These are phyloP conservation scores for Tortrix viridana DNA, from an alignment of 2,888 invertebrate species.

Conservation along the genomic window DNA sequence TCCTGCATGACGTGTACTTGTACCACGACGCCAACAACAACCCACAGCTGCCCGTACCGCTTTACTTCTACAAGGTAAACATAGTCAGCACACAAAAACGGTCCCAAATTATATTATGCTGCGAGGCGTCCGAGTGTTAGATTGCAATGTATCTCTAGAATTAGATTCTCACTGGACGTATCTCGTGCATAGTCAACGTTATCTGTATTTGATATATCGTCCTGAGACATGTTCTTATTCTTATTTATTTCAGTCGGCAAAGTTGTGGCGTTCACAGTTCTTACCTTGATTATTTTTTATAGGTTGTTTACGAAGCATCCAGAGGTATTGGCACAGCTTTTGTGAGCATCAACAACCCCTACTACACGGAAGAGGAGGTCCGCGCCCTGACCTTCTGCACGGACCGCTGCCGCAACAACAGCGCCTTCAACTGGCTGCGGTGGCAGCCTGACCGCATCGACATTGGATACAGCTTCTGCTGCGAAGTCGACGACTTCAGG, in stretches of 20 bases:
- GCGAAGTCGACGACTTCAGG: constrained; percentile 83
- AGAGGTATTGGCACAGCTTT: constrained; percentile 83
- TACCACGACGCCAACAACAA: constrained; percentile 61
- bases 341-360: constrained; percentile 86
- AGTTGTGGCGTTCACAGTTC: no score
- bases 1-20: constrained; percentile 69
- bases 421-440: constrained; percentile 83
- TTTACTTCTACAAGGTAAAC: constrained; percentile 72
- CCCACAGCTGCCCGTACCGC: constrained; percentile 68
- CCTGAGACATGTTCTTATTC: no score
- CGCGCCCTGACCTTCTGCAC: constrained; percentile 77
- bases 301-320: constrained; percentile 83
- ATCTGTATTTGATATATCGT: no score
- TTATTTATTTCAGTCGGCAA: no score
- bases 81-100: no score
- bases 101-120: no score
- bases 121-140: no score
- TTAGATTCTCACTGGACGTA: no score
- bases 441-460: constrained; percentile 80
- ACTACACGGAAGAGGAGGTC: constrained; percentile 69
- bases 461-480: constrained; percentile 86
- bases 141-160: no score
- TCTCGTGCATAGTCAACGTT: no score
- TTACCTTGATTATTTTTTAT: neutral
- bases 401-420: constrained; percentile 81